These are phyloP conservation scores for Pollenia griseotomentosa DNA, from an alignment of 2,888 invertebrate genomes.

Conservation along the genomic window DNA sequence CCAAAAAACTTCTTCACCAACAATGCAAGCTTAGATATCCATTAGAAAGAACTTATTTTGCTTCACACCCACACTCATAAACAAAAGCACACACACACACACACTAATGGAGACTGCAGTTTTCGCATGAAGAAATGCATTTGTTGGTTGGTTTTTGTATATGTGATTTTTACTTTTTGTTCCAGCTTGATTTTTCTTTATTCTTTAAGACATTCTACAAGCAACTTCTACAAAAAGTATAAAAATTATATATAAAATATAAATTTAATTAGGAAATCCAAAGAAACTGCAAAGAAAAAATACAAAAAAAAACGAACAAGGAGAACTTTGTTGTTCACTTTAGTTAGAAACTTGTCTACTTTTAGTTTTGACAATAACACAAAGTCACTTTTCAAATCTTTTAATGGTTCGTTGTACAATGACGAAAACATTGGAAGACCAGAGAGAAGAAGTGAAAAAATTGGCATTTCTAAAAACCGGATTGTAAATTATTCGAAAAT, in stretches of 20 bases:
- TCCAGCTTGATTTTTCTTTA: constrained; percentile 14
- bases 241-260: constrained; percentile 46
- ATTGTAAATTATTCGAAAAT: too few species aligned
- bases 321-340: constrained; percentile 42
- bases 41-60: neutral
- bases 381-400: constrained; percentile 66
- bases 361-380: constrained; percentile 52
- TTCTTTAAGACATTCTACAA: constrained; percentile 42
- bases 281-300: constrained; percentile 24
- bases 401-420: constrained; percentile 57
- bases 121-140: constrained; percentile 42
- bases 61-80: neutral
- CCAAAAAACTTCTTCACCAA: neutral
- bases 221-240: constrained; percentile 10
- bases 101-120: neutral
- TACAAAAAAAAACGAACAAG: constrained; percentile 10
- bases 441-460: neutral
- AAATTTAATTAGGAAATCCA: constrained; percentile 71
- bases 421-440: constrained; percentile 5
- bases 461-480: too few species aligned
- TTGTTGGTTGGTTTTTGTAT: constrained; percentile 11
- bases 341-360: constrained; percentile 45
- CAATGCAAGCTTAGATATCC: neutral
- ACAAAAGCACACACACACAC: neutral
- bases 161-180: constrained; percentile 14